Evolutionary conservation across 2,888 invertebrate genomes (phyloP).

Genomic region (Allacma fusca): DNA sequence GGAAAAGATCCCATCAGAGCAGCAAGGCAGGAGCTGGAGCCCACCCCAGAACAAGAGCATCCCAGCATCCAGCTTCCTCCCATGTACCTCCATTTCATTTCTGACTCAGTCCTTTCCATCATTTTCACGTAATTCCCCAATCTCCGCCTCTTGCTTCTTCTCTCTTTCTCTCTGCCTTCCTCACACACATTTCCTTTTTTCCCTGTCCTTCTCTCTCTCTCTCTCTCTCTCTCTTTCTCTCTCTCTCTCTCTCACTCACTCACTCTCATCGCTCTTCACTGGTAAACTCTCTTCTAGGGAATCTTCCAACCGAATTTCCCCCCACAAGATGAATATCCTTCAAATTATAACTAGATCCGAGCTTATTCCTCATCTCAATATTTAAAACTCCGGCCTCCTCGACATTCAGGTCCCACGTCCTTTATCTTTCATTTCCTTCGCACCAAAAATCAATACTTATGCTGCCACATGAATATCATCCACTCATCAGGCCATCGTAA

Average conservation of each 20-base stretch:
- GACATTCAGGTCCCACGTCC: constrained; percentile 10
- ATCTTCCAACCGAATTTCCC: too few species aligned
- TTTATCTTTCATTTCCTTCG: constrained; percentile 14
- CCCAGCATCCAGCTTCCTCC: neutral
- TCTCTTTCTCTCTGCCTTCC: constrained; percentile 46
- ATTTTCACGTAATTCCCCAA: constrained; percentile 60
- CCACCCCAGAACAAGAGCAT: too few species aligned
- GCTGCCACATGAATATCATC: too few species aligned
- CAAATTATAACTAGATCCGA: too few species aligned
- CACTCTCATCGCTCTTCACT: constrained; percentile 21
- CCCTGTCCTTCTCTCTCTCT: constrained; percentile 53
- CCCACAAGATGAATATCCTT: too few species aligned
- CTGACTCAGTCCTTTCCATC: constrained; percentile 52
- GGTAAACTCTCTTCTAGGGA: too few species aligned
- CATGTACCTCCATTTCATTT: constrained; percentile 31
- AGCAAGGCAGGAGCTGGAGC: neutral
- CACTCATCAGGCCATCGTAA: too few species aligned
- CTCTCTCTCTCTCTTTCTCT: constrained; percentile 35
- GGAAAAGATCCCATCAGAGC: constrained; percentile 22
- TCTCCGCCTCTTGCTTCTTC: constrained; percentile 47
- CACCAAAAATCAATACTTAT: too few species aligned
- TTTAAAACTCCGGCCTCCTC: constrained; percentile 27
- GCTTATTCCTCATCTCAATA: too few species aligned
- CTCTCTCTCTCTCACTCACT: constrained; percentile 45
- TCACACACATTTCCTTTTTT: constrained; percentile 35